Base-by-base conservation (phyloP, 2,797 vertebrate species). In the Liparis tanakae region DNA sequence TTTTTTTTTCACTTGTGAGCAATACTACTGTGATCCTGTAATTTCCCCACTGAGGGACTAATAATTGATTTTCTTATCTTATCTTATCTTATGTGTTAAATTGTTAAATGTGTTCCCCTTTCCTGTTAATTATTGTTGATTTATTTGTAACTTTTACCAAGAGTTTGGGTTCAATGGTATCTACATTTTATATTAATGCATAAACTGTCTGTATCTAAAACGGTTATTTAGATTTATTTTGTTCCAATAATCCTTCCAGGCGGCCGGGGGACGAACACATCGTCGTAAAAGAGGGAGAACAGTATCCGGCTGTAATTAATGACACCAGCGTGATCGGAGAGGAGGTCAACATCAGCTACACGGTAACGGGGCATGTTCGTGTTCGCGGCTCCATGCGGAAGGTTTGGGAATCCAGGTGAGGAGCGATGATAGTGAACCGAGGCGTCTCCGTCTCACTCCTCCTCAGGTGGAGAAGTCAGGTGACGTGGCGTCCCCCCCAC, bases 321-420 rank as follows among this genome's bases (percentile, higher is more conserved):
- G 93, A 96, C 74, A 97, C 95, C 67, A 93, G 89, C 10, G 86
- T 93, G 62, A 96, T 97, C 0, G 97, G 96, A 37, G 94, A 96
- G 79, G 96, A 97, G 92, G 86, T 98, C 88, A 94, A 93, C 84
- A 89, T 99, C 68, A 96, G 87, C 88, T 99, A 97, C 79, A 92
- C 77, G 95, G 98, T 98, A 96, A 81, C 43, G 22, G 22, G 67
- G 48, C 53, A 22, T 4, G 2, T 13, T 41, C 3, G 60, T 60
- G 44, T 4, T 13, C 25, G 39, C 6, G 44, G 55, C 61, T 67
- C 30, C 30, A 44, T 59, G 54, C 41, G 55, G 48, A 13, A 50
- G 20, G 34, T 34, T 18, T 36, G 1, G 7, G 25, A 6, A 30
- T 51, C 36, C 48, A 50, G 39, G 36, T 48, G 9, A 9, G 34